Percentiles rank a stretch among this genome's conserved stretches.
phyloP scores from a whole-genome alignment of 2,113 vertebrate genomes.

The Trichechus manatus region DNA sequence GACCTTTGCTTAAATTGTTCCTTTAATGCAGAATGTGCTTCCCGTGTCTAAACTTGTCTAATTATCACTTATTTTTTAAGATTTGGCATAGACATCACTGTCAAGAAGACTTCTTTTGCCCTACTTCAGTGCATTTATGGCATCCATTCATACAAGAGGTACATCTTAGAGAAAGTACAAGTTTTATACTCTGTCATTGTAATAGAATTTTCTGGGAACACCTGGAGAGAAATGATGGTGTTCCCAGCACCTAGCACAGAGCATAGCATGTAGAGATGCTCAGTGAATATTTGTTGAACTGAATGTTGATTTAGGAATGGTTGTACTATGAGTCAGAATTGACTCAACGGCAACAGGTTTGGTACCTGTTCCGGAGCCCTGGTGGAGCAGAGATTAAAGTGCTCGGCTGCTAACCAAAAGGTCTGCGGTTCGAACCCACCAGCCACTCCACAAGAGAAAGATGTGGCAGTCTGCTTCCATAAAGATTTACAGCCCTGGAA shows the following conservation, averaged over 20 bases:
- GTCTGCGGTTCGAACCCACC: no score
- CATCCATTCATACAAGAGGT: neutral
- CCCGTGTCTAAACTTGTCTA: neutral
- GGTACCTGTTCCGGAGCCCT: no score
- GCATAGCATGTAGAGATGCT: neutral
- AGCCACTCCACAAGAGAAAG: no score
- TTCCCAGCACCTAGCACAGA: neutral
- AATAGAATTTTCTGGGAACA: neutral
- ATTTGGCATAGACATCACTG: conserved; percentile 14
- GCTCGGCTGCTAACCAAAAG: no score
- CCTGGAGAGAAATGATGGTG: neutral
- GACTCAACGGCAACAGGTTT: no score
- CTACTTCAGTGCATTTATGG: neutral
- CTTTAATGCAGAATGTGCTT: neutral
- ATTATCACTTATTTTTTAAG: conserved; percentile 47
- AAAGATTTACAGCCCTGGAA: no score
- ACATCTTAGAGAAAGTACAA: no score
- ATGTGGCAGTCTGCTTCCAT: no score
- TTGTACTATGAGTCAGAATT: neutral
- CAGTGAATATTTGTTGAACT: neutral
- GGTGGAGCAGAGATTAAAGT: no score
- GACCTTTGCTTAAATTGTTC: neutral
- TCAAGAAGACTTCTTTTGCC: neutral
- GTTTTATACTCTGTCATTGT: conserved; percentile 9
- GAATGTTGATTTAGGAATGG: conserved; percentile 26